These are phyloP conservation scores for Thunnus albacares DNA, from an alignment of 2,797 vertebrate genomes.

Conservation along the genomic window DNA sequence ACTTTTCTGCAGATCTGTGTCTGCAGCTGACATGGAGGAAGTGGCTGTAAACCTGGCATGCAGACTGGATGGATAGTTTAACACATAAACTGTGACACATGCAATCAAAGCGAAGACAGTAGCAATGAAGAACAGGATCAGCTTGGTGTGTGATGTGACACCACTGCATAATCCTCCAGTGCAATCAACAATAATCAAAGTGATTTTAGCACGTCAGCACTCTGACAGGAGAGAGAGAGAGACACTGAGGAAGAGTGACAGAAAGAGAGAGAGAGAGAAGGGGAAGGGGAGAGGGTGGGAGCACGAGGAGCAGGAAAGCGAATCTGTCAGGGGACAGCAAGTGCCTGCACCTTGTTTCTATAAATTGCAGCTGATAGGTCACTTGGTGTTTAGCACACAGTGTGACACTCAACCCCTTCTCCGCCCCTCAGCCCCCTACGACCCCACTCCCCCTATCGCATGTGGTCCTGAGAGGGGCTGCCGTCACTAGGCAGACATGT, in stretches of 20 bases:
- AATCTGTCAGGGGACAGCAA: conserved; percentile 77
- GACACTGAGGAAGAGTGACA: conserved; percentile 18
- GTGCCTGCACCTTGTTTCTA: conserved; percentile 82
- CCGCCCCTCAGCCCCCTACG: conserved; percentile 27
- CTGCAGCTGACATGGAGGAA: conserved; percentile 46
- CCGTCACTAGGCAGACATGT: conserved; percentile 68
- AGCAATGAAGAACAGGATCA: conserved; percentile 4
- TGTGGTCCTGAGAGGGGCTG: conserved; percentile 60
- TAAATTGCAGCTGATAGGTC: conserved; percentile 86
- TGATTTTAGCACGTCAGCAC: conserved; percentile 34
- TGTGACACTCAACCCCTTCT: conserved; percentile 68
- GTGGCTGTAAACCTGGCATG: conserved; percentile 54
- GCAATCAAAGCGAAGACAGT: conserved; percentile 13
- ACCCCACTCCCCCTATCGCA: conserved; percentile 61
- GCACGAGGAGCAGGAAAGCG: conserved; percentile 66
- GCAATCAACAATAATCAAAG: conserved; percentile 33
- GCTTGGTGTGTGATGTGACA: not conserved
- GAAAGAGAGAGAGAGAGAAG: conserved; percentile 1
- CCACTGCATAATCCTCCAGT: not conserved
- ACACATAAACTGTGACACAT: conserved; percentile 24
- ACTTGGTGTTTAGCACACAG: conserved; percentile 82
- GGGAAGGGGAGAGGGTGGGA: conserved; percentile 11
- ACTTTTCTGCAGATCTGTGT: conserved; percentile 1
- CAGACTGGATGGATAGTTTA: conserved; percentile 35
- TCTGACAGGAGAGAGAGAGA: not conserved